A percentile compares a stretch with the other conserved stretches of the same genome.
These are phyloP conservation scores for Hippoglossus stenolepis DNA, from an alignment of 2,113 vertebrate species.

Conservation along the genomic window DNA sequence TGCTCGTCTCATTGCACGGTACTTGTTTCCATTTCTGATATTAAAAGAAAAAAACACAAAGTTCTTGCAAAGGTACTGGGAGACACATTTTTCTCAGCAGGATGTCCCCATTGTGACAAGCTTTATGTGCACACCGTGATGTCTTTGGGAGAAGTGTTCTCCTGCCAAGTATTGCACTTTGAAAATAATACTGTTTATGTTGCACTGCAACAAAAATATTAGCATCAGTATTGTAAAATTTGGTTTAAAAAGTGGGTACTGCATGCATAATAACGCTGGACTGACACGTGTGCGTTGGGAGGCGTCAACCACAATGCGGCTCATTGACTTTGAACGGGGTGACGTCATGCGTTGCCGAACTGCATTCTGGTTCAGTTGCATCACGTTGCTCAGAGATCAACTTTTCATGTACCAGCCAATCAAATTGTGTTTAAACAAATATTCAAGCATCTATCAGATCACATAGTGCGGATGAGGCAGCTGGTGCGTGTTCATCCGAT, in stretches of 20 bases:
- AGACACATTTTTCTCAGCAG: slow-evolving; percentile 25
- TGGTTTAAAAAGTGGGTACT: slow-evolving; percentile 31
- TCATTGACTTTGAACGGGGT: too few species aligned
- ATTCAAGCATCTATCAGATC: too few species aligned
- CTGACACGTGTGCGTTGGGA: background rate
- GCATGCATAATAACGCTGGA: slow-evolving; percentile 51
- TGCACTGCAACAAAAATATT: slow-evolving; percentile 43
- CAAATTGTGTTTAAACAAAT: too few species aligned
- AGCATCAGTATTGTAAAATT: slow-evolving; percentile 31
- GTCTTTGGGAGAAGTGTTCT: slow-evolving; percentile 24
- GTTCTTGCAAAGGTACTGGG: slow-evolving; percentile 1
- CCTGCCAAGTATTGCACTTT: slow-evolving; percentile 47
- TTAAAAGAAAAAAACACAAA: slow-evolving; percentile 16
- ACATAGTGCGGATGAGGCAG: too few species aligned
- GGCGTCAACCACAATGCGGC: too few species aligned
- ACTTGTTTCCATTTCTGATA: slow-evolving; percentile 4
- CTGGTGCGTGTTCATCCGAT: background rate
- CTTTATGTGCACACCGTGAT: slow-evolving; percentile 4
- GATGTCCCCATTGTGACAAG: slow-evolving; percentile 20
- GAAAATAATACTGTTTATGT: slow-evolving; percentile 30
- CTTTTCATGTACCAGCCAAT: too few species aligned
- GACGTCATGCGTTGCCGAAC: too few species aligned
- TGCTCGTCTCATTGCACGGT: too few species aligned
- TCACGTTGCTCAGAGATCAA: too few species aligned
- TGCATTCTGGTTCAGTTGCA: too few species aligned